Base-by-base conservation (phyloP, 1,140 invertebrate genomes). In the Coptotermes formosanus region DNA sequence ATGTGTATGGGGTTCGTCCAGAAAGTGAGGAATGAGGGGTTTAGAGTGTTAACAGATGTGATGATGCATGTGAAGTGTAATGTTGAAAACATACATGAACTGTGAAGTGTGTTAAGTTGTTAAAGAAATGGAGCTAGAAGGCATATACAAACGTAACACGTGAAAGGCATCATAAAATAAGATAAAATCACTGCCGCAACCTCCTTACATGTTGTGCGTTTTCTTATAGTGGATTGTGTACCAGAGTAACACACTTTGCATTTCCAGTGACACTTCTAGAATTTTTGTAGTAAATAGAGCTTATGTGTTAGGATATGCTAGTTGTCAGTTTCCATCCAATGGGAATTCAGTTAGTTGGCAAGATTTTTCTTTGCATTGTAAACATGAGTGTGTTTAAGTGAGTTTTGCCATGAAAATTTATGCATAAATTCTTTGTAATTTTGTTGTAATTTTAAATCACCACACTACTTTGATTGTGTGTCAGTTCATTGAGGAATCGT, bases 111-210 rank as follows among this genome's bases (percentile, higher is more conserved):
- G 16, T 30, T 30, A n/a, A 75, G 64, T 30, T 75, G 64, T n/a
- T 75, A 75, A 30, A 30, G 64, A 75, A 75, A 9, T 75, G 64
- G 64, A 75, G n/a, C 64, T 75, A n/a, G 14, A 75, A 75, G 64
- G 25, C n/a, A 9, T 19, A n/a, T 64, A 64, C 59, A 64, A 64
- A 64, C 59, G 7, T 0, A 64, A 64, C 7, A 75, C 11, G 64
- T 11, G 64, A 75, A 75, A 75, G n/a, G 64, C 64, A 30, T 75
- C n/a, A 14, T n/a, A 75, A 75, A 75, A 75, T 52, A 84, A 84
- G 45, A 83, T 21, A 84, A 45, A n/a, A 84, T 84, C 83, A 84
- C 83, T 84, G 83, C 83, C 83, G 30, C 52, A 52, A 59, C n/a
- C 30, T 52, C n/a, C 83, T n/a, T 52, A 32, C 30, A 45, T 52